phyloP scores from a whole-genome alignment of 2,113 vertebrate genomes.

The Cariama cristata region DNA sequence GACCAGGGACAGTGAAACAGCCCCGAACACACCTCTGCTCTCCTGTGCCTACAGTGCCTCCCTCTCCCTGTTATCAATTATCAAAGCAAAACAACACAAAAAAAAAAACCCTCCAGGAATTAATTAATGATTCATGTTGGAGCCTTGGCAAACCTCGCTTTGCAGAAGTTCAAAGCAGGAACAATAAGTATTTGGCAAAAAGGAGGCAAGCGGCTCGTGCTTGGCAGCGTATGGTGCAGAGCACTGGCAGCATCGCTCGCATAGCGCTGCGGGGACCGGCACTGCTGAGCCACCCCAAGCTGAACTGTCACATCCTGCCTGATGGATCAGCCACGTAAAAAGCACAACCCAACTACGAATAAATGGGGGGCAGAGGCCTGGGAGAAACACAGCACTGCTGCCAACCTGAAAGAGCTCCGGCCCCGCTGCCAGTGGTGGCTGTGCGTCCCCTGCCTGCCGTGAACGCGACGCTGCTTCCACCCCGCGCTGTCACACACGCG shows the following conservation, averaged over 20 bases:
- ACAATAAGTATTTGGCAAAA: conserved; percentile 53
- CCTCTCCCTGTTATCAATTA: not conserved
- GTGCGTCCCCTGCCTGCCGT: not conserved
- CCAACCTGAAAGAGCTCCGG: not conserved
- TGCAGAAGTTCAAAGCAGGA: conserved; percentile 57
- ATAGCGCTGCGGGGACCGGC: not conserved
- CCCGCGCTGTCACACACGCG: accelerated
- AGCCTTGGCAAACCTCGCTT: conserved; percentile 31
- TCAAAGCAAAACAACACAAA: not conserved
- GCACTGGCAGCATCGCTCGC: not conserved
- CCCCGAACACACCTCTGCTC: not conserved
- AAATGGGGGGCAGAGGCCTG: not conserved
- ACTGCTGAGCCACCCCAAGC: not conserved
- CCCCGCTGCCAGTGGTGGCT: not conserved
- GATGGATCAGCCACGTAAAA: not conserved
- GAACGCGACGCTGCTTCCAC: accelerated
- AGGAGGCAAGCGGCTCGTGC: not conserved
- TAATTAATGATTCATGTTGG: conserved; percentile 63
- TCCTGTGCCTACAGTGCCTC: not conserved
- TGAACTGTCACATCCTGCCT: not conserved
- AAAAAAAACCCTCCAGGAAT: conserved; percentile 22
- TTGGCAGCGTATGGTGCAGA: accelerated
- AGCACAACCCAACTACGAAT: not conserved
- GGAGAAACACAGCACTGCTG: not conserved
- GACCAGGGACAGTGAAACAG: not conserved